These are phyloP conservation scores for Gymnoscopelus braueri DNA, from an alignment of 2,797 vertebrate species.

Conservation along the genomic window DNA sequence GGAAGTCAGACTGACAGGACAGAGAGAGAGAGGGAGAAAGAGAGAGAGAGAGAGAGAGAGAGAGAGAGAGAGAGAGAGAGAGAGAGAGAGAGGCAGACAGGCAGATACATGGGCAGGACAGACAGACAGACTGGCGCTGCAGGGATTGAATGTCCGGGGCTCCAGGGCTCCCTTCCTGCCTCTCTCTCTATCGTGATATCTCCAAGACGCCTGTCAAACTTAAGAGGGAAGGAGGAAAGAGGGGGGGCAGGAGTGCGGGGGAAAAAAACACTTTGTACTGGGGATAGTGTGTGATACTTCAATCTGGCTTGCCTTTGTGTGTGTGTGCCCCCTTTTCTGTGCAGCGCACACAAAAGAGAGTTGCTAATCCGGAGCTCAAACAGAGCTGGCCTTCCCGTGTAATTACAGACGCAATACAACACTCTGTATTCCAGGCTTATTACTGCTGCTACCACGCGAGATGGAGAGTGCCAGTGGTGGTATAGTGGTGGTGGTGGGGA, in stretches of 20 bases:
- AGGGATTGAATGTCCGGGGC: slow-evolving; percentile 59
- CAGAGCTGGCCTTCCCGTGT: slow-evolving; percentile 68
- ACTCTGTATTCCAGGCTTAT: slow-evolving; percentile 50
- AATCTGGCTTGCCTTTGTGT: slow-evolving; percentile 35
- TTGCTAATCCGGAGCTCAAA: slow-evolving; percentile 69
- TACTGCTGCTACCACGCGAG: slow-evolving; percentile 53
- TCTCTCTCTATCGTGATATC: slow-evolving; percentile 51
- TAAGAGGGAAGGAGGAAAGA: slow-evolving; percentile 31
- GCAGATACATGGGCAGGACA: slow-evolving; percentile 11
- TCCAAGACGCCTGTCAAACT: slow-evolving; percentile 64
- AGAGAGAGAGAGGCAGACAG: slow-evolving; percentile 10
- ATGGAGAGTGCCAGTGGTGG: slow-evolving; percentile 29
- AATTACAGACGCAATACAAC: slow-evolving; percentile 69
- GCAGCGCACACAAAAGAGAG: slow-evolving; percentile 63
- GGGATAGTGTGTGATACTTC: slow-evolving; percentile 45
- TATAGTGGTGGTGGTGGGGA: slow-evolving; percentile 12
- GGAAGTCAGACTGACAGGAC: slow-evolving; percentile 16
- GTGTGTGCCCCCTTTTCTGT: slow-evolving; percentile 22
- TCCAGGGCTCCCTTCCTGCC: slow-evolving; percentile 43
- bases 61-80: background rate
- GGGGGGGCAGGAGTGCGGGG: background rate
- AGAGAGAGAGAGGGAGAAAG: background rate
- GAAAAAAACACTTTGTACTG: slow-evolving; percentile 37
- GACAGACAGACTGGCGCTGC: slow-evolving; percentile 36
- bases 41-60: slow-evolving; percentile 7